Conservation (phyloP, 2,113 vertebrate species). For the Steatornis caripensis region DNA sequence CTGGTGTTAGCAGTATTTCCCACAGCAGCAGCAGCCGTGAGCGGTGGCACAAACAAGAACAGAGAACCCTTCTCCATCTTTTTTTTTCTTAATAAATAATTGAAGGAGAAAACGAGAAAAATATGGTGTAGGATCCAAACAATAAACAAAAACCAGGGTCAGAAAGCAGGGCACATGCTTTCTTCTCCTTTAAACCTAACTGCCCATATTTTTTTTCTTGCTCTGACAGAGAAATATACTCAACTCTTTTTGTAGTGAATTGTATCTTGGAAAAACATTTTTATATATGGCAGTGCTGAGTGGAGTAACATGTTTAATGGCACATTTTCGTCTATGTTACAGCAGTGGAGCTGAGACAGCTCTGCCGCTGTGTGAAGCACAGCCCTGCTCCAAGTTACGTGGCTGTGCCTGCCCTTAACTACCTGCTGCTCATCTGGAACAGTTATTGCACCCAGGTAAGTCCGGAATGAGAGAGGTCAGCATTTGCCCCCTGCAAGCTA, state of each 20-base stretch:
- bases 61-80: neutral
- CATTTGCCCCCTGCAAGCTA: neutral
- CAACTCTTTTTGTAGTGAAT: slow-evolving; percentile 10
- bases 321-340: slow-evolving; percentile 1
- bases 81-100: slow-evolving; percentile 47
- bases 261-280: slow-evolving; percentile 19
- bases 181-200: slow-evolving; percentile 26
- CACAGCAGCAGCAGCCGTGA: slow-evolving; percentile 17
- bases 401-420: neutral
- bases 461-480: neutral
- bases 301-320: neutral
- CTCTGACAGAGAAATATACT: slow-evolving; percentile 25
- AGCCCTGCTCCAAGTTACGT: neutral
- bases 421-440: neutral
- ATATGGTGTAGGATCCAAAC: slow-evolving; percentile 17
- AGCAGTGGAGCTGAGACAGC: neutral
- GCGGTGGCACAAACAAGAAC: slow-evolving; percentile 4
- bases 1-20: slow-evolving; percentile 19
- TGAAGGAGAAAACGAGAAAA: slow-evolving; percentile 44
- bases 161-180: slow-evolving; percentile 11
- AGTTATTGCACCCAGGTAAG: neutral
- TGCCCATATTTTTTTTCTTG: neutral
- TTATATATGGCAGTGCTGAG: slow-evolving; percentile 24
- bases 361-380: neutral
- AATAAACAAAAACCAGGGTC: slow-evolving; percentile 15